Evolutionary conservation across 1,140 invertebrate genomes (phyloP), one percentile per base, ranked within the genome.

Genomic region (Polypedilum vanderplanki): DNA sequence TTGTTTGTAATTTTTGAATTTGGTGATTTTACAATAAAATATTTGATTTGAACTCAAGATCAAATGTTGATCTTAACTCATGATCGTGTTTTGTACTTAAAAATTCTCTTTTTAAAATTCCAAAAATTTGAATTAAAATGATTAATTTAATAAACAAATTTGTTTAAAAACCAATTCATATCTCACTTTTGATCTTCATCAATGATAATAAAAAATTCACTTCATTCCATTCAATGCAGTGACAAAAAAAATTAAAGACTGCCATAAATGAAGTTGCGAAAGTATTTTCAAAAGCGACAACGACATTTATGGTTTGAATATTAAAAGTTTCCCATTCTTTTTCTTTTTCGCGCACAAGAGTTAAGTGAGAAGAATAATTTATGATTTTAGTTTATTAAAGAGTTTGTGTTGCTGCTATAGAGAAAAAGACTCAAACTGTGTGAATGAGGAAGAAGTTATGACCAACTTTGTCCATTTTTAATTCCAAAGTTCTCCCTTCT

Each of bases 401-500:
- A 57, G 46, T 57, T 57, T 46, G 12, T 57, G 46, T 57, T 57
- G 46, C 46, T 46, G 46, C 12, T 57, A 1, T 1, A 15, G 46
- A 57, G 3, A 57, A 15, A 57, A n/a, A n/a, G n/a, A n/a, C n/a
- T n/a, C n/a, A n/a, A n/a, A n/a, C n/a, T n/a, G n/a, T n/a, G n/a
- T 57, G 46, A 57, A 57, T 57, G n/a, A 57, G 46, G n/a, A 57
- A 57, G 12, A 57, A 57, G n/a, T 57, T 57, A 57, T 57, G 46
- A n/a, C 46, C n/a, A 57, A 57, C 46, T 57, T 57, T n/a, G 46
- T 57, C 46, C 46, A 57, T 57, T 57, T 57, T 57, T 57, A 57
- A 57, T 57, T 57, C 46, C 3, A 57, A 57, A 57, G 12, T 57
- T 57, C 15, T 3, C 46, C 12, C 12, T 12, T 15, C 12, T 12